phyloP scores from a whole-genome alignment of 2,113 vertebrate genomes.

The Phaethon lepturus region DNA sequence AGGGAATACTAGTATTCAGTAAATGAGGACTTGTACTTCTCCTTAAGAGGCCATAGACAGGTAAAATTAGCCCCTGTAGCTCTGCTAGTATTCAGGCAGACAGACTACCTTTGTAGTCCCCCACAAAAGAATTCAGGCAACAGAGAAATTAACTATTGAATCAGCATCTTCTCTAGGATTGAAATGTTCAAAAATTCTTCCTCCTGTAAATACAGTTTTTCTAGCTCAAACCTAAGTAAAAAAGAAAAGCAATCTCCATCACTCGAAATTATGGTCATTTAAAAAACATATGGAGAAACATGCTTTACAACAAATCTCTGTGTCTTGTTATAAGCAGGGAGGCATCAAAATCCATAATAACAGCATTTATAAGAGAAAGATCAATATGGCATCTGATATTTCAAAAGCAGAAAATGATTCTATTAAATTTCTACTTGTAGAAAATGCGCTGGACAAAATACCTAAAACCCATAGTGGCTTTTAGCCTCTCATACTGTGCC shows the following conservation, averaged over 20 bases:
- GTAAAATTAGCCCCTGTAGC: constrained; percentile 13
- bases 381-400: constrained; percentile 40
- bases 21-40: constrained; percentile 5
- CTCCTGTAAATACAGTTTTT: not conserved
- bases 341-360: constrained; percentile 57
- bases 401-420: constrained; percentile 48
- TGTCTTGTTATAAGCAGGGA: constrained; percentile 29
- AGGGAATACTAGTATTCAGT: not conserved
- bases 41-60: not conserved
- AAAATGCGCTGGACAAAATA: constrained; percentile 35
- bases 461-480: not conserved
- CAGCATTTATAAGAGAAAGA: constrained; percentile 50
- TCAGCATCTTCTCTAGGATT: not conserved
- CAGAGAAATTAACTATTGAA: constrained; percentile 12
- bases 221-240: not conserved
- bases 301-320: not conserved
- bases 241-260: not conserved
- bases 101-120: not conserved
- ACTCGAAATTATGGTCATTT: constrained; percentile 29
- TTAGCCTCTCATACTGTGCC: not conserved
- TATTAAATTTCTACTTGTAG: constrained; percentile 32
- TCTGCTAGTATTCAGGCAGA: not conserved
- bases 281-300: constrained; percentile 19
- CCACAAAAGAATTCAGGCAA: constrained; percentile 22
- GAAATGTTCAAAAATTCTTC: not conserved